phyloP scores from a whole-genome alignment of 2,888 invertebrate genomes.

The Prionchulus punctatus region DNA sequence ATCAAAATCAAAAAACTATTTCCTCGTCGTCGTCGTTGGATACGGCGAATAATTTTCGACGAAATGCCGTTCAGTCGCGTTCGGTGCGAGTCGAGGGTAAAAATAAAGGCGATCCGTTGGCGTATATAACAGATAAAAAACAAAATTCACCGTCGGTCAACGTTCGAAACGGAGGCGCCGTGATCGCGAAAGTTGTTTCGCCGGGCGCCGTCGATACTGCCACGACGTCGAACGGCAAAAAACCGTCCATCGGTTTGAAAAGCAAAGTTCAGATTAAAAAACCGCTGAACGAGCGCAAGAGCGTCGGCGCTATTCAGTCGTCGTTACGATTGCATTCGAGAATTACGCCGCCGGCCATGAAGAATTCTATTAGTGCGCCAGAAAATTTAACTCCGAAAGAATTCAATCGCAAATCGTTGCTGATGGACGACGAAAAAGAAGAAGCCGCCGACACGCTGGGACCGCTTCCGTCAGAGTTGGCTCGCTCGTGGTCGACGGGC shows the following conservation, averaged over 20 bases:
- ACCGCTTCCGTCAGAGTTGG: slow-evolving; percentile 18
- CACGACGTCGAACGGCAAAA: not conserved
- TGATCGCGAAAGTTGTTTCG: no score
- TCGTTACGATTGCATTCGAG: no score
- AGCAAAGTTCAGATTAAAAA: not conserved
- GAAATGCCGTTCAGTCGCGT: slow-evolving; percentile 16
- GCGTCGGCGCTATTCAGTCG: no score
- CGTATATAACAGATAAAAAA: slow-evolving; percentile 25
- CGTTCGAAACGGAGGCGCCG: no score
- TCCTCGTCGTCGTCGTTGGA: slow-evolving; percentile 13
- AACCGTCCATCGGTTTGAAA: not conserved
- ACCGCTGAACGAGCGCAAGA: no score
- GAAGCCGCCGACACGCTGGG: slow-evolving; percentile 16
- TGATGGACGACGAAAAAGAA: not conserved
- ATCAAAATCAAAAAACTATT: slow-evolving; percentile 13
- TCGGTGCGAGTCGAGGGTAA: slow-evolving; percentile 15
- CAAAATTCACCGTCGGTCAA: not conserved
- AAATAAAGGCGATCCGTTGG: slow-evolving; percentile 19
- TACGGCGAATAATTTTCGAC: slow-evolving; percentile 12
- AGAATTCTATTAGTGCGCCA: no score
- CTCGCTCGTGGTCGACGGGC: not conserved
- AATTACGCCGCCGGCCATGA: no score
- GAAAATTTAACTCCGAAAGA: no score
- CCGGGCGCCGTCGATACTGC: no score
- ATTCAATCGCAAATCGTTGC: not conserved